These are phyloP conservation scores for Lycorma delicatula DNA, from an alignment of 1,140 invertebrate genomes.

Conservation along the genomic window DNA sequence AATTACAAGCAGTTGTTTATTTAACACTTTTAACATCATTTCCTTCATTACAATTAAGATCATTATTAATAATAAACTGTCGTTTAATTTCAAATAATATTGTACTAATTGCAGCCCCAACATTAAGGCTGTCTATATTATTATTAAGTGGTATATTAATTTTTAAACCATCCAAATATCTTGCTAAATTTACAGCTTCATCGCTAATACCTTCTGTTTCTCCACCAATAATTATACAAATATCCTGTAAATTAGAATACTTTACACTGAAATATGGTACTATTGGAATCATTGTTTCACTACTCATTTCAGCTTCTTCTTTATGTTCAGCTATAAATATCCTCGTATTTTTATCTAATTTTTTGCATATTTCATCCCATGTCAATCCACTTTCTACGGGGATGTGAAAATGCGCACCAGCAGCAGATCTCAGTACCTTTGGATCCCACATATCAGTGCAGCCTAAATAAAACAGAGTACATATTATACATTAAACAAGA, in stretches of 20 bases:
- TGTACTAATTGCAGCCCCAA: slow-evolving; percentile 66
- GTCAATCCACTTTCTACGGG: slow-evolving; percentile 51
- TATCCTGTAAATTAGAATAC: slow-evolving; percentile 42
- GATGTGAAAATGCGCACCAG: slow-evolving; percentile 75
- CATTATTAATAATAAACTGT: slow-evolving; percentile 49
- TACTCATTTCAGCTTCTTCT: slow-evolving; percentile 18
- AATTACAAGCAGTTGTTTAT: no score
- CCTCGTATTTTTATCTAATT: slow-evolving; percentile 43
- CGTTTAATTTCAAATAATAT: slow-evolving; percentile 77
- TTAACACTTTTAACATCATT: no score
- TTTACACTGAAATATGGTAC: slow-evolving; percentile 54
- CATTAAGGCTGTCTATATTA: slow-evolving; percentile 79
- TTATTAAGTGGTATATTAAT: slow-evolving; percentile 69
- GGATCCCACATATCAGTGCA: slow-evolving; percentile 82
- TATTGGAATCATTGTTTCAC: slow-evolving; percentile 39
- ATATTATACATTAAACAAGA: background rate
- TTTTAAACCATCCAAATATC: slow-evolving; percentile 47
- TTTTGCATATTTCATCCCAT: slow-evolving; percentile 53
- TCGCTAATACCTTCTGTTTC: slow-evolving; percentile 77
- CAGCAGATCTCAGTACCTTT: slow-evolving; percentile 73
- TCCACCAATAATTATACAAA: slow-evolving; percentile 71
- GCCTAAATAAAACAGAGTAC: slow-evolving; percentile 46
- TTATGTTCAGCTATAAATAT: slow-evolving; percentile 68
- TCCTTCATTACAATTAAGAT: no score
- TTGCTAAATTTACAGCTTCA: slow-evolving; percentile 49